These are phyloP conservation scores for Drosophila trapezifrons DNA, from an alignment of 1,140 invertebrate genomes.

Conservation along the genomic window DNA sequence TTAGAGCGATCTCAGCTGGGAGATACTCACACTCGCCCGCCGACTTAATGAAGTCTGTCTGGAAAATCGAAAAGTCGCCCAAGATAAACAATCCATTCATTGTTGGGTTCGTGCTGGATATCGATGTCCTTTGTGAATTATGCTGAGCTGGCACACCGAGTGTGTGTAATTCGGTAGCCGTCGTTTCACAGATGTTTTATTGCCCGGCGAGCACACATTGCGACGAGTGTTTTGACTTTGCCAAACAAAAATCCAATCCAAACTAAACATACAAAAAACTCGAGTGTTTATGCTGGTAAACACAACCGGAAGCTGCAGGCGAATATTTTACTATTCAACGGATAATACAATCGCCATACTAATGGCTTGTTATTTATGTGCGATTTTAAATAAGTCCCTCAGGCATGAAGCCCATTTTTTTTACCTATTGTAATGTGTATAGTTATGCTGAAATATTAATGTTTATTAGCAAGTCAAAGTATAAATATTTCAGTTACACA, in stretches of 20 bases:
- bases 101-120: constrained; percentile 3
- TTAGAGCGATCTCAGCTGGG: constrained; percentile 55
- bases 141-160: constrained; percentile 24
- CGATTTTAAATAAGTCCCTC: constrained; percentile 4
- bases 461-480: not conserved
- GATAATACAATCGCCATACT: not conserved
- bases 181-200: constrained; percentile 30
- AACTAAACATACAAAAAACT: not conserved
- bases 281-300: not conserved
- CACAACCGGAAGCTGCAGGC: not conserved
- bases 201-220: not conserved
- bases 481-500: too few relatives aligned
- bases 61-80: constrained; percentile 31
- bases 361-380: not conserved
- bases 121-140: constrained; percentile 26
- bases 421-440: too few relatives aligned
- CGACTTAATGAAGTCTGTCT: constrained; percentile 32
- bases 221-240: constrained; percentile 19
- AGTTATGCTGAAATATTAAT: not conserved
- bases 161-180: constrained; percentile 22
- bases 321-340: not conserved
- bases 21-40: constrained; percentile 17
- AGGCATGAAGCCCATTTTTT: not conserved
- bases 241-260: constrained; percentile 13
- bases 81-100: constrained; percentile 24